A percentile compares a stretch with the other conserved stretches of the same genome.
Conservation (phyloP, 2,113 vertebrate species). For the Heterocephalus glaber region DNA sequence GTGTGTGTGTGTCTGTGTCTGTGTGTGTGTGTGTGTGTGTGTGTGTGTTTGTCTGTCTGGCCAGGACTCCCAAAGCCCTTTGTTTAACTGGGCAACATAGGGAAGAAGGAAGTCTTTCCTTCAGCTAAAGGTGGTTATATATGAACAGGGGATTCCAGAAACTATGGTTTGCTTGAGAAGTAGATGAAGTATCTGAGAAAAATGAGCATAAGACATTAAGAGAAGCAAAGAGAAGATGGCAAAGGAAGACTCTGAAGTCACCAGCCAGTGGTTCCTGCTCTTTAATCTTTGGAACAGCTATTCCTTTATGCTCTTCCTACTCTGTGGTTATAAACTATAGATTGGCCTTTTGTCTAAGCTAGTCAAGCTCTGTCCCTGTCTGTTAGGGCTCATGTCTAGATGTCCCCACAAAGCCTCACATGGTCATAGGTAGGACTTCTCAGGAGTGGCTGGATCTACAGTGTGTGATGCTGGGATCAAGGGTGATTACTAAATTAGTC, state of each 20-base stretch:
- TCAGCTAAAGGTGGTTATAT: background rate
- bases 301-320: background rate
- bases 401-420: background rate
- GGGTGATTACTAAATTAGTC: background rate
- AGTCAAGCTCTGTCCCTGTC: background rate
- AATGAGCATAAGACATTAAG: background rate
- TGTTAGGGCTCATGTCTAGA: background rate
- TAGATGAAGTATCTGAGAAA: background rate
- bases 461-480: background rate
- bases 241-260: background rate
- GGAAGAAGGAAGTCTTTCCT: background rate
- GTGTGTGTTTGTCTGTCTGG: background rate
- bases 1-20: no score
- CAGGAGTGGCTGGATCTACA: background rate
- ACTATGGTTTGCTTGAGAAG: background rate
- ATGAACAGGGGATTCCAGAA: background rate
- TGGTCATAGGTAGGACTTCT: background rate
- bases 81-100: background rate
- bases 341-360: background rate
- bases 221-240: background rate
- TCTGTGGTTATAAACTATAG: background rate
- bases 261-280: background rate
- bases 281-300: background rate
- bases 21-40: background rate
- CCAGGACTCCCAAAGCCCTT: background rate